Evolutionary conservation across 2,113 vertebrate species (phyloP), one percentile per base, ranked within the genome.

Genomic region (Pleuronectes platessa): DNA sequence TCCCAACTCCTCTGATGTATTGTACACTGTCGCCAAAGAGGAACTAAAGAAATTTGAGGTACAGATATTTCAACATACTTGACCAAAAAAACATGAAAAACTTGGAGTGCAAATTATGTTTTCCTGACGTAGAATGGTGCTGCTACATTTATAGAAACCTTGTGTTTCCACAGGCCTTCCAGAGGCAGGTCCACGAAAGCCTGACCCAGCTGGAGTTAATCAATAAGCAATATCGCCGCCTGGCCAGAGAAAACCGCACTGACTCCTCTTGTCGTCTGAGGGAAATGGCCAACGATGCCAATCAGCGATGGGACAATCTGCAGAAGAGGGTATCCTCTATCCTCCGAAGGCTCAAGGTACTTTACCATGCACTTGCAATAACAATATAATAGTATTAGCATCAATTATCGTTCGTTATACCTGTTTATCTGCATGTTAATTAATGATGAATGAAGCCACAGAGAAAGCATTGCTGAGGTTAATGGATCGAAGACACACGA

Each of bases 31-130:
- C 59, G 97, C 98, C 88, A 99, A 99, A 84, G 98, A 99, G 82
- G 98, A 99, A 56, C 94, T 98, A 18, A 99, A 99, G 94, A 99
- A 97, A 90, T 99, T 99, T 92, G 98, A 99, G 97, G 98, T 98
- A 91, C 64, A 45, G 5, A 27, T 68, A 76, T 31, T 60, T 9
- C 54, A 61, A 68, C 51, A 24, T 23, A 12, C 35, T 24, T 10
- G 31, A 35, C 31, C 27, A 27, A 35, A 45, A 45, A 2, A 12
- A 45, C 24, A 6, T 23, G 4, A 2, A 54, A n/a, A 21, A 54
- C 51, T 12, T 8, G 6, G 17, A 53, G 49, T 5, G 15, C 45
- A 17, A 49, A 49, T 17, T 1, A 15, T 0, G 10, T 64, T 54
- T 9, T 61, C 35, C 26, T 15, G 37, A 53, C 18, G 4, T 2